These are phyloP conservation scores for Hartigia nigra DNA, from an alignment of 2,888 invertebrate genomes.

Conservation along the genomic window DNA sequence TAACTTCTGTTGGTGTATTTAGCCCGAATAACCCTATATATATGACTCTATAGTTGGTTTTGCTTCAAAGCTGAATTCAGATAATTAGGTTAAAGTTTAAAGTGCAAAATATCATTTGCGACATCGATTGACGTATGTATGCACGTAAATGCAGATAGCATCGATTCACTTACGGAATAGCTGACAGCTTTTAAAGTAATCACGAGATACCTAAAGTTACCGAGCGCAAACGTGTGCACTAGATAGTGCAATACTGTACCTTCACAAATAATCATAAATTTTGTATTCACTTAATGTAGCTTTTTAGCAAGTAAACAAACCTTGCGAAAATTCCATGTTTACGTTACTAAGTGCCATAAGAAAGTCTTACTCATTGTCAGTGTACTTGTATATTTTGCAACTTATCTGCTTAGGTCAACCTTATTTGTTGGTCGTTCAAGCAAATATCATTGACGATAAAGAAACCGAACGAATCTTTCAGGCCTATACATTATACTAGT, in stretches of 20 bases:
- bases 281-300: not conserved
- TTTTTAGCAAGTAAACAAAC: not conserved
- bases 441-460: not conserved
- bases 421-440: not conserved
- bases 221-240: not conserved
- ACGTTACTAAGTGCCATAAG: not conserved
- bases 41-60: too few species aligned
- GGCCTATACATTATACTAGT: not conserved
- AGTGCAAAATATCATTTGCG: not conserved
- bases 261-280: not conserved
- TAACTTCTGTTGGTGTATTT: too few species aligned
- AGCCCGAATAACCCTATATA: too few species aligned
- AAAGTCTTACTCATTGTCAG: not conserved
- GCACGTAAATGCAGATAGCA: too few species aligned
- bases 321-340: not conserved
- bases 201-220: too few species aligned
- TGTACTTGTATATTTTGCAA: not conserved
- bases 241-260: not conserved
- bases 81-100: not conserved
- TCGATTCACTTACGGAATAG: not conserved
- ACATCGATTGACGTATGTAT: not conserved
- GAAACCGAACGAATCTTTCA: not conserved
- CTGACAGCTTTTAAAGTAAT: too few species aligned
- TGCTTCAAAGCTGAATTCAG: too few species aligned
- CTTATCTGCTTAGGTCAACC: not conserved